Conservation (phyloP, 2,888 invertebrate species). For the Lithophane leautieri region DNA sequence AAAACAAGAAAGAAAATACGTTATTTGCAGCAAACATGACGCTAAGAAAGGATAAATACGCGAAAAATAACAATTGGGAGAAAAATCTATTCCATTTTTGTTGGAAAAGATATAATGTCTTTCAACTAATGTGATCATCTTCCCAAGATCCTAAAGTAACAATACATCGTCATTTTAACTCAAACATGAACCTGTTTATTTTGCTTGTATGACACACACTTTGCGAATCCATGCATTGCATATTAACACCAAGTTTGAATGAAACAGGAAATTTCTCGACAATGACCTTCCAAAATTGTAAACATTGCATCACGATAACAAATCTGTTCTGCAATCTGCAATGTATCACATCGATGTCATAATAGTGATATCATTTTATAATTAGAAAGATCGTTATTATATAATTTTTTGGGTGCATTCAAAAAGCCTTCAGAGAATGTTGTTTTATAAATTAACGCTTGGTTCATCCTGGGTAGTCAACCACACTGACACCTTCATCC, state of each 20-base stretch:
- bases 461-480: neutral
- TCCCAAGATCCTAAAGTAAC: neutral
- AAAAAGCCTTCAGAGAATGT: neutral
- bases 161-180: neutral
- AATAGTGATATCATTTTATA: conserved; percentile 33
- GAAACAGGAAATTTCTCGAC: conserved; percentile 32
- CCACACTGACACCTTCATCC: neutral
- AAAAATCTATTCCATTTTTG: too few species aligned
- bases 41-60: too few species aligned
- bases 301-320: conserved; percentile 53
- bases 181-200: neutral
- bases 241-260: conserved; percentile 27
- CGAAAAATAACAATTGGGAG: too few species aligned
- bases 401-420: neutral
- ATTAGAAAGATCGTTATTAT: neutral
- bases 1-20: too few species aligned
- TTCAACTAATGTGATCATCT: neutral
- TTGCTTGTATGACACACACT: neutral
- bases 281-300: conserved; percentile 50
- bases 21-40: too few species aligned
- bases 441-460: too few species aligned
- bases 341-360: conserved; percentile 40
- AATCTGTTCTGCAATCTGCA: conserved; percentile 34
- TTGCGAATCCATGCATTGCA: conserved; percentile 13
- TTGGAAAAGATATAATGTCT: too few species aligned